Base-by-base conservation (phyloP, 1,140 invertebrate genomes). In the Brachionus angularis region DNA sequence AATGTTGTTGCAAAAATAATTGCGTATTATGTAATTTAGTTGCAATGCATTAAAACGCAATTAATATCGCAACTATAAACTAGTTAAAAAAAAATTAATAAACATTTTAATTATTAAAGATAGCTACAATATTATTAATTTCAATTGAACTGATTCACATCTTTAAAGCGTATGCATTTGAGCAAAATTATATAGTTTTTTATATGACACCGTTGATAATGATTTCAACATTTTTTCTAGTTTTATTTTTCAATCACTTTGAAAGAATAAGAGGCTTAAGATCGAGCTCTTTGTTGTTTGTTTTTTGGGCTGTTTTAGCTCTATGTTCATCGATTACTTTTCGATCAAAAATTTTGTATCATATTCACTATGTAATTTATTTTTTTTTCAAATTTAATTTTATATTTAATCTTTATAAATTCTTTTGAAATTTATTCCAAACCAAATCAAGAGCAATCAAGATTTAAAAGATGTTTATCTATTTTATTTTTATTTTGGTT, bases 271-370 rank as follows among this genome's bases (percentile, higher is more conserved):
- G 62, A 25, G 62, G 62, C 47, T 29, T 67, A 5, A 46, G 62
- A 36, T 67, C 62, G 10, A 67, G 62, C 36, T 47, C 62, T 23
- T 46, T 67, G 29, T 23, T 67, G 23, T 67, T 47, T 50, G 47
- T 67, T 2, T 67, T 67, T 50, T 67, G 62, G 62, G 33, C 62
- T n/a, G 42, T 67, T 12, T 67, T 67, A 16, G 39, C 42, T 34
- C 36, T 67, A 21, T 67, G 62, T 50, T 47, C 47, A 3, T 46
- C 62, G 1, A 67, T 67, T 36, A 67, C 62, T 14, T 50, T 67
- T 29, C 33, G 62, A 47, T 67, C 62, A 67, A 67, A 67, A 42
- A 47, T 67, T 21, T 47, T 67, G 62, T 67, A 67, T n/a, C 42
- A 67, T 18, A 67, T 67, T 34, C 47, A 67, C 42, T 67, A 67